phyloP scores from a whole-genome alignment of 2,888 invertebrate species.

The Hoplodrina ambigua region DNA sequence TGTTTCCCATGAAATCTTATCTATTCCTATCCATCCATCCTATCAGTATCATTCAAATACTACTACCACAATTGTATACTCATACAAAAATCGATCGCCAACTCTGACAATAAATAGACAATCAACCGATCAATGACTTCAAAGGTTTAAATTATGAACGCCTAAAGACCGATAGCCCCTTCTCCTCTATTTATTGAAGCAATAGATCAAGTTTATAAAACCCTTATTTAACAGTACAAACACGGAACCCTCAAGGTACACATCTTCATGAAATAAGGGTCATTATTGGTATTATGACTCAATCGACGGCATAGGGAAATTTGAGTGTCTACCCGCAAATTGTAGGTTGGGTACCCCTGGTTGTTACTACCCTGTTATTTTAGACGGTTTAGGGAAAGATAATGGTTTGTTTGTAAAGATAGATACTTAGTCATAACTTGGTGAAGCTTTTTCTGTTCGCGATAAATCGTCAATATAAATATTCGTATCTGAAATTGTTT shows the following conservation, averaged over 20 bases:
- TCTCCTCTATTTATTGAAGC: slow-evolving; percentile 69
- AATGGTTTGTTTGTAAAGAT: slow-evolving; percentile 19
- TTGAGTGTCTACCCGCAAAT: slow-evolving; percentile 83
- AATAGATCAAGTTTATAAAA: slow-evolving; percentile 82
- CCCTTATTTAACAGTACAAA: slow-evolving; percentile 80
- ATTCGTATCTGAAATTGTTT: too few species aligned
- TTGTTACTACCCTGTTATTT: slow-evolving; percentile 62
- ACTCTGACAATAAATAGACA: slow-evolving; percentile 39
- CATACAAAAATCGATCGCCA: slow-evolving; percentile 4
- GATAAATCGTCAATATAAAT: too few species aligned
- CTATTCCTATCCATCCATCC: neutral
- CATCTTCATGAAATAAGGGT: slow-evolving; percentile 78
- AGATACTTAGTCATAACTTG: neutral
- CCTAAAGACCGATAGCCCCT: slow-evolving; percentile 48
- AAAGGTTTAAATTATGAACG: slow-evolving; percentile 41
- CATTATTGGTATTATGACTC: slow-evolving; percentile 86
- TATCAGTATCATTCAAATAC: too few species aligned
- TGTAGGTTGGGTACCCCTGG: slow-evolving; percentile 78
- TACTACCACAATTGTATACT: too few species aligned
- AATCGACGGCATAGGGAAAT: slow-evolving; percentile 80
- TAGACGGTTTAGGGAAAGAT: slow-evolving; percentile 28
- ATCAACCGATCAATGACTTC: slow-evolving; percentile 32
- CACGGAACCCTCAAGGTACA: slow-evolving; percentile 80
- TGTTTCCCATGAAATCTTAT: neutral
- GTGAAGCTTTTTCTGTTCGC: neutral